A percentile compares a stretch with the other conserved stretches of the same genome.
phyloP scores from a whole-genome alignment of 2,888 invertebrate genomes.

The Parelbella ahira region DNA sequence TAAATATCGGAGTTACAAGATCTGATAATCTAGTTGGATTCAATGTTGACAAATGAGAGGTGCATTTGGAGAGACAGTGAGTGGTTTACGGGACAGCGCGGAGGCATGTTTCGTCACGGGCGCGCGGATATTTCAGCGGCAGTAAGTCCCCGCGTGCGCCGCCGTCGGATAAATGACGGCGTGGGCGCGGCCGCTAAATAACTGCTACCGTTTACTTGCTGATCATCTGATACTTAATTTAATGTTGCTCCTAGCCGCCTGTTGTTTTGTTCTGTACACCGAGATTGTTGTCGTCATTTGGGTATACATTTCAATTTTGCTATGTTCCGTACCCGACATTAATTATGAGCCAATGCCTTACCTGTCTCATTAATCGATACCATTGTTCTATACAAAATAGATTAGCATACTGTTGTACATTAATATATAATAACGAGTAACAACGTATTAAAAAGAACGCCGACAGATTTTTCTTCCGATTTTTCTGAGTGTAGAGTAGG shows the following conservation, averaged over 20 bases:
- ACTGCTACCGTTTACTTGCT: constrained; percentile 77
- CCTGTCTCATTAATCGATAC: too few relatives aligned
- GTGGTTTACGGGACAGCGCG: constrained; percentile 36
- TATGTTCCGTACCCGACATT: too few relatives aligned
- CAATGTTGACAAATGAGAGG: constrained; percentile 41
- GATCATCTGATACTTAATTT: constrained; percentile 78
- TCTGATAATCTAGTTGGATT: constrained; percentile 25
- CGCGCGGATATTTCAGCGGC: constrained; percentile 64
- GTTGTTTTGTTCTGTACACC: constrained; percentile 26
- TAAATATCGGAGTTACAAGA: constrained; percentile 25
- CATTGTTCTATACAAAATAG: too few relatives aligned
- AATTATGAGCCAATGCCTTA: too few relatives aligned
- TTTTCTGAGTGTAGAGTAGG: too few relatives aligned
- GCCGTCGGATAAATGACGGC: constrained; percentile 69
- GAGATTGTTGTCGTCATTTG: constrained; percentile 12
- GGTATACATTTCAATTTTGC: background rate
- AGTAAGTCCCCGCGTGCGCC: constrained; percentile 51
- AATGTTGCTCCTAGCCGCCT: constrained; percentile 52
- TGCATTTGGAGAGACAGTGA: constrained; percentile 13
- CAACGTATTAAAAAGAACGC: too few relatives aligned
- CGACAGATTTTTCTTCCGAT: too few relatives aligned
- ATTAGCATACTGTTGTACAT: too few relatives aligned
- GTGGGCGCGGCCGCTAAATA: constrained; percentile 69
- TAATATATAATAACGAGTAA: too few relatives aligned
- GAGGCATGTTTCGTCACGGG: constrained; percentile 53